Conservation (phyloP, 1,140 invertebrate species). For the Bathynomus jamesi region DNA sequence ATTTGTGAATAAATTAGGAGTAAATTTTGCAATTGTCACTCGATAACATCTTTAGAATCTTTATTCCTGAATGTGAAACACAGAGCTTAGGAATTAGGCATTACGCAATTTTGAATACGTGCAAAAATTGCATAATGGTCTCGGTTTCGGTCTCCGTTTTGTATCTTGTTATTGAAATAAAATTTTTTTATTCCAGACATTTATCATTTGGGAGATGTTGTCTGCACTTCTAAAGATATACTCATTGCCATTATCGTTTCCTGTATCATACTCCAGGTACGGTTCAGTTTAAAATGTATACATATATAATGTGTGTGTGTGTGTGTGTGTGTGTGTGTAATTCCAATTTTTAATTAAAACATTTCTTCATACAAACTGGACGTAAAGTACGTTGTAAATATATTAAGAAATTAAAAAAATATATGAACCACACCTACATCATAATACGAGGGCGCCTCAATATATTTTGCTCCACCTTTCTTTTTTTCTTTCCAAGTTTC, state of each 20-base stretch:
- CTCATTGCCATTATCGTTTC: conserved; percentile 37
- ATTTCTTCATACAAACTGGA: neutral
- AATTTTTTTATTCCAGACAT: conserved; percentile 17
- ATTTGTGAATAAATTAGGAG: neutral
- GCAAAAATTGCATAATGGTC: neutral
- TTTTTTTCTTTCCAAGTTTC: too few relatives aligned
- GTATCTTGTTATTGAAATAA: neutral
- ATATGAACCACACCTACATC: neutral
- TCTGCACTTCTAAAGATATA: conserved; percentile 37
- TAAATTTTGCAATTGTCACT: neutral
- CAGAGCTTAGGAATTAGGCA: too few relatives aligned
- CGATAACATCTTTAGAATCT: neutral
- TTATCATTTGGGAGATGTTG: conserved; percentile 24
- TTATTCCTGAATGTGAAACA: too few relatives aligned
- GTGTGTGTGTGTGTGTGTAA: neutral
- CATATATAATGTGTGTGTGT: neutral
- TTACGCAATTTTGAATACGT: too few relatives aligned
- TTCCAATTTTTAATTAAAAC: neutral
- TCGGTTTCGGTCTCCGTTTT: neutral
- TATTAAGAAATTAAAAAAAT: neutral
- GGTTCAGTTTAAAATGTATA: neutral
- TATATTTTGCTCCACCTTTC: too few relatives aligned
- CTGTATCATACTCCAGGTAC: conserved; percentile 36
- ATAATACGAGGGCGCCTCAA: too few relatives aligned
- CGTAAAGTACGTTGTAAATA: neutral